Evolutionary conservation across 2,113 vertebrate genomes (phyloP), one percentile per base, ranked within the genome.

Genomic region (Corydoras maculifer): DNA sequence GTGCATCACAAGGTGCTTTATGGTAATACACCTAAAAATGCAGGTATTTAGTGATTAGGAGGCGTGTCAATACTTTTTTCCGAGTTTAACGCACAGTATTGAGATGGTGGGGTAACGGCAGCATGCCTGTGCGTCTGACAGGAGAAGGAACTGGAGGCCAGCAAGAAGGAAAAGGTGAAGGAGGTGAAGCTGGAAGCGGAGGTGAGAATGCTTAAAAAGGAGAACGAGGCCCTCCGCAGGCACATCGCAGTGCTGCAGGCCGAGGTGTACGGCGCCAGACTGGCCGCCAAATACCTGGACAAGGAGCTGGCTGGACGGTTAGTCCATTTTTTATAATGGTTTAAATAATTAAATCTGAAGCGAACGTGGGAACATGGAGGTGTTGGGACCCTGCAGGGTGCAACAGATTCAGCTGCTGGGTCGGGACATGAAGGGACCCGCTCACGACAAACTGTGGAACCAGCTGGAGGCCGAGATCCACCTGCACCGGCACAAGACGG

Each of bases 381-480:
- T 25, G 18, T 25, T 2, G 18, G 75, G 65, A 2, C 2, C 18
- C 18, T 25, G 18, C 18, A 99, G 97, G 74, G 96, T 99, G 43
- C 97, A 99, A 75, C 97, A 99, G 85, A 99, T 99, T 79, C 97
- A 99, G 63, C 84, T 99, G 74, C 82, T 99, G 74, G 97, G 97
- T 68, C 88, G 96, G 51, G 96, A 99, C 84, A 98, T 99, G 97
- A 99, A 99, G 74, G 96, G 96, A 7, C 95, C 97, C 3, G 97
- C 97, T 75, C 97, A 99, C 0, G 97, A 99, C 82, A 98, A 98
- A 81, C 91, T 99, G 70, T 99, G 97, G 97, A 99, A 99, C 84
- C 97, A 99, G 15, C 79, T 99, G 68, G 96, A 99, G 82, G 97
- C 97, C 4, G 97, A 99, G 89, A 99, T 99, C 62, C 97, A 99